Evolutionary conservation across 2,888 invertebrate genomes (phyloP), one percentile per base, ranked within the genome.

Genomic region (Deilephila porcellus): DNA sequence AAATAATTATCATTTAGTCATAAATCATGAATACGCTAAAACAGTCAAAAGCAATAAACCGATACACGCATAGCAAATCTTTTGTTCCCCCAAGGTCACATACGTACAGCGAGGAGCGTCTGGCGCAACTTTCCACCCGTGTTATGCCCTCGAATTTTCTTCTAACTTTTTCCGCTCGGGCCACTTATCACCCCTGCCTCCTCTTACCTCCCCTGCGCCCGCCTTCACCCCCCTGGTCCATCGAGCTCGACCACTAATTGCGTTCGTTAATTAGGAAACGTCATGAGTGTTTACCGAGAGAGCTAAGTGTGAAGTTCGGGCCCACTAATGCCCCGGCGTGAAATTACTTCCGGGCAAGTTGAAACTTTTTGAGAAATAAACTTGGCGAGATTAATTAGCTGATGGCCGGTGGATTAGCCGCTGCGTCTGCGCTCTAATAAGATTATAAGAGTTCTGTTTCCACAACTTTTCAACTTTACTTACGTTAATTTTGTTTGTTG

Each of bases 191-290:
- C 90, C 90, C 85, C 86, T 83, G 80, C 78, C 83, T 82, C 80
- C 78, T 79, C 79, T 25, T 25, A 25, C 25, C 25, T 25, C 80
- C 17, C 11, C 7, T 56, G 2, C 56, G 5, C n/a, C 78, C 83
- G 82, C 80, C 78, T 79, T 79, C 80, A 11, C 19, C 81, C 78
- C 79, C 78, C 79, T 85, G 87, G 89, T 88, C 91, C 91, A 89
- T 90, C 91, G 89, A 88, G 90, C 90, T 86, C 90, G 88, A 90
- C 94, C 94, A 88, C 94, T 94, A 94, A 94, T 94, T 94, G 94
- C 94, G 94, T 93, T 92, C 94, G 94, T 94, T 94, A 94, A 94
- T 94, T 94, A 94, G 91, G 93, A 93, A 93, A 93, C 94, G 94
- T 94, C 94, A 93, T 94, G 94, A 94, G 94, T 94, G 94, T 94